phyloP scores from a whole-genome alignment of 2,113 vertebrate species.

The Pachycephala philippinensis region DNA sequence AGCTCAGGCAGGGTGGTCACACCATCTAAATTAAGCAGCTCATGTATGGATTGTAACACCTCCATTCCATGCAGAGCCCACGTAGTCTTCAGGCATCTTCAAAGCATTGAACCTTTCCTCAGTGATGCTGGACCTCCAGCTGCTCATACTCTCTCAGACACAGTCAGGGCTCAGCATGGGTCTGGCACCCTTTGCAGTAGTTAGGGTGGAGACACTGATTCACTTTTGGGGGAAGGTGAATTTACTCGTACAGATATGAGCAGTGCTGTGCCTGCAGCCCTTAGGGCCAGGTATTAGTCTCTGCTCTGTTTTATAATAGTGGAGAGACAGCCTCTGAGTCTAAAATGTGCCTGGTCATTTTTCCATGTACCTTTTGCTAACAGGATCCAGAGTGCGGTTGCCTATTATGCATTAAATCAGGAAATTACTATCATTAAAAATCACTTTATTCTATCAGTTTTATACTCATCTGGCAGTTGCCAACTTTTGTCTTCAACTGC shows the following conservation, averaged over 20 bases:
- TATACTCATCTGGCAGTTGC: background rate
- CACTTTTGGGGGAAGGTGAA: background rate
- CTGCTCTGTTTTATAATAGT: background rate
- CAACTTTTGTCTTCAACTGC: background rate
- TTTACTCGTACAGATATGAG: background rate
- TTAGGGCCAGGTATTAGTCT: background rate
- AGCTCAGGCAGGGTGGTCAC: background rate
- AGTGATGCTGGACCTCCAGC: background rate
- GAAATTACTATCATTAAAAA: background rate
- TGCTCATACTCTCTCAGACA: accelerated
- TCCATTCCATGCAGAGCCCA: background rate
- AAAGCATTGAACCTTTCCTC: background rate
- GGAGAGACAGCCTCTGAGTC: background rate
- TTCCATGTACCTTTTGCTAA: background rate
- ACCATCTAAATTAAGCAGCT: background rate
- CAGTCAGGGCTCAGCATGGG: background rate
- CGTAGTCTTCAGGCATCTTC: background rate
- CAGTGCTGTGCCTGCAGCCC: background rate
- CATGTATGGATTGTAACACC: accelerated
- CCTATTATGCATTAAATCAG: background rate
- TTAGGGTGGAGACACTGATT: background rate
- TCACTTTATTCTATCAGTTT: background rate
- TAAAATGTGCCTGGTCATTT: background rate
- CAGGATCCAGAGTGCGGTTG: background rate
- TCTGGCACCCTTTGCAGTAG: background rate